A percentile compares a stretch with the other conserved stretches of the same genome.
Evolutionary conservation across 2,797 vertebrate genomes (phyloP).

Genomic region (Alectoris magna): DNA sequence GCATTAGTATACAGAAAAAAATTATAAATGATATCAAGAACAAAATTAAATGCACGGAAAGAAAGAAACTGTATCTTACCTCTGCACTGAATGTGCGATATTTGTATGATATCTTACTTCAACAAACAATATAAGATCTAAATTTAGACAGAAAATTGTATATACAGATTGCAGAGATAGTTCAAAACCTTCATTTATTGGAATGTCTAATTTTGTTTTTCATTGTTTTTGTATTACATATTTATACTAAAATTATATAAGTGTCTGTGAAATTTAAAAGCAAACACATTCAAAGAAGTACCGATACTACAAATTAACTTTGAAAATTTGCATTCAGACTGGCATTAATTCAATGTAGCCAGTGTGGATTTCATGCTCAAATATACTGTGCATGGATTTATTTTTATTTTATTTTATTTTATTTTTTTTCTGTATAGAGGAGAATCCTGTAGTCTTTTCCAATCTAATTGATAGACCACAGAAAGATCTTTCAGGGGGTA

Average conservation of each 20-base stretch:
- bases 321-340: not conserved
- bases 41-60: too few species aligned
- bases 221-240: not conserved
- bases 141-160: not conserved
- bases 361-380: not conserved
- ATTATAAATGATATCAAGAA: too few species aligned
- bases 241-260: not conserved
- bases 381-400: not conserved
- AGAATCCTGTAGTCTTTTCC: not conserved
- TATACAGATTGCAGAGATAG: not conserved
- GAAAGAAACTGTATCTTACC: too few species aligned
- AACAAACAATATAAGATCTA: not conserved
- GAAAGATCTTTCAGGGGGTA: not conserved
- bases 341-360: not conserved
- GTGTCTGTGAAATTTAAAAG: not conserved
- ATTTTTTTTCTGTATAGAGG: not conserved
- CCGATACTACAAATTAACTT: not conserved
- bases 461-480: not conserved
- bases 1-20: too few species aligned
- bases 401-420: too few species aligned
- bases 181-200: not conserved
- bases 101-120: not conserved
- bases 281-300: not conserved
- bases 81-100: too few species aligned
- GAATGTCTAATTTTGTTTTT: not conserved